These are phyloP conservation scores for Anhinga rufa DNA, from an alignment of 2,113 vertebrate species.

Conservation along the genomic window DNA sequence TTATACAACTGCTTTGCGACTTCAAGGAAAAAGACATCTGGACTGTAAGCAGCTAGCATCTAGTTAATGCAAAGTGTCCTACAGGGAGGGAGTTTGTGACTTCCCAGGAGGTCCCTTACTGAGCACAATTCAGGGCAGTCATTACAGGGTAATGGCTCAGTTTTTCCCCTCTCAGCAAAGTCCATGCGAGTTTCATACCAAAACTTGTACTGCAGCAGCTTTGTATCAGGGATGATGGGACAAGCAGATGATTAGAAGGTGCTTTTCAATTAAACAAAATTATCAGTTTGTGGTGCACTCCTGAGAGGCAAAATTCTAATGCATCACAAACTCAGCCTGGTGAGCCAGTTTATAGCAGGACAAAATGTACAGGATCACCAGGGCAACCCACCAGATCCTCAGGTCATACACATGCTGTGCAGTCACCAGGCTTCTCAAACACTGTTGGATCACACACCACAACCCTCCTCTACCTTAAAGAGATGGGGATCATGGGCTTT, in stretches of 20 bases:
- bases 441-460: not conserved
- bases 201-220: not conserved
- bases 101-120: not conserved
- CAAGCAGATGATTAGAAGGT: not conserved
- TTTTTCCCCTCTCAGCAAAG: not conserved
- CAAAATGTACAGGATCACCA: not conserved
- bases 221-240: not conserved
- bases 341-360: not conserved
- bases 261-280: not conserved
- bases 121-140: not conserved
- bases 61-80: not conserved
- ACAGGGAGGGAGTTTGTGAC: not conserved
- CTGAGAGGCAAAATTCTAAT: not conserved
- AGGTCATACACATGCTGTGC: fast-evolving
- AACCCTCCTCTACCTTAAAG: not conserved
- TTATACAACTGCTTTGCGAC: not conserved
- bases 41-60: not conserved
- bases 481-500: not conserved
- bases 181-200: not conserved
- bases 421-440: not conserved
- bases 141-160: fast-evolving
- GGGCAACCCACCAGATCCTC: not conserved
- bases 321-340: not conserved
- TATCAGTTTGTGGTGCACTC: not conserved
- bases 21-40: not conserved